A percentile compares a stretch with the other conserved stretches of the same genome.
Evolutionary conservation across 2,888 invertebrate genomes (phyloP).

Genomic region (Thalpophila matura): DNA sequence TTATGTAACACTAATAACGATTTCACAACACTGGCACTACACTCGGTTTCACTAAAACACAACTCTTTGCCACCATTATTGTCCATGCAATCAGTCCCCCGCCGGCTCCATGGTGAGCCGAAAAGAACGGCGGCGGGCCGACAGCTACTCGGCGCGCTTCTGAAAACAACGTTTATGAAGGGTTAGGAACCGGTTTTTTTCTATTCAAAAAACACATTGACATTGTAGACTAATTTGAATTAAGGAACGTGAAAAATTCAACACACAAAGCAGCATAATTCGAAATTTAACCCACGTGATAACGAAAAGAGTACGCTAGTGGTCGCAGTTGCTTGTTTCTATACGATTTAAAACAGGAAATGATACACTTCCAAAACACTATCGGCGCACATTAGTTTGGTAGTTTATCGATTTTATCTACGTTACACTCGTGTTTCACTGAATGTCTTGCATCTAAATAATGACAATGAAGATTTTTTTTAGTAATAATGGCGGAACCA

Average conservation of each 20-base stretch:
- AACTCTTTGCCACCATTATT: constrained; percentile 74
- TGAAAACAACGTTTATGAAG: constrained; percentile 84
- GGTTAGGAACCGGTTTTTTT: constrained; percentile 81
- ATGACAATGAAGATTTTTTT: constrained; percentile 76
- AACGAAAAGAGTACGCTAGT: constrained; percentile 87
- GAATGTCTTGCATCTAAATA: constrained; percentile 61
- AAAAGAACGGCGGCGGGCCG: constrained; percentile 68
- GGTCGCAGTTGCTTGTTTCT: constrained; percentile 88
- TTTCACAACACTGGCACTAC: constrained; percentile 78
- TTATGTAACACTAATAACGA: constrained; percentile 83
- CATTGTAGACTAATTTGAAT: constrained; percentile 56
- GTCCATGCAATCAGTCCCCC: constrained; percentile 75
- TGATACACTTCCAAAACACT: constrained; percentile 83
- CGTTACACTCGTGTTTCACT: constrained; percentile 32
- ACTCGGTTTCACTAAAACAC: constrained; percentile 75
- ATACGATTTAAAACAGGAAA: constrained; percentile 88
- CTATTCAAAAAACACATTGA: constrained; percentile 66
- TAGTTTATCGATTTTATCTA: constrained; percentile 27
- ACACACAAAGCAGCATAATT: constrained; percentile 73
- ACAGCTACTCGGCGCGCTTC: constrained; percentile 82
- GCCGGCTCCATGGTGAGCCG: constrained; percentile 82
- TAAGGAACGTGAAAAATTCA: constrained; percentile 62
- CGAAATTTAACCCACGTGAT: constrained; percentile 90
- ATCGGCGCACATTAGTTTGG: constrained; percentile 59
- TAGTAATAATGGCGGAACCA: constrained; percentile 88